Percentiles rank a stretch among this genome's conserved stretches.
Evolutionary conservation across 2,113 vertebrate species (phyloP).

Genomic region (Puffinus mauretanicus): DNA sequence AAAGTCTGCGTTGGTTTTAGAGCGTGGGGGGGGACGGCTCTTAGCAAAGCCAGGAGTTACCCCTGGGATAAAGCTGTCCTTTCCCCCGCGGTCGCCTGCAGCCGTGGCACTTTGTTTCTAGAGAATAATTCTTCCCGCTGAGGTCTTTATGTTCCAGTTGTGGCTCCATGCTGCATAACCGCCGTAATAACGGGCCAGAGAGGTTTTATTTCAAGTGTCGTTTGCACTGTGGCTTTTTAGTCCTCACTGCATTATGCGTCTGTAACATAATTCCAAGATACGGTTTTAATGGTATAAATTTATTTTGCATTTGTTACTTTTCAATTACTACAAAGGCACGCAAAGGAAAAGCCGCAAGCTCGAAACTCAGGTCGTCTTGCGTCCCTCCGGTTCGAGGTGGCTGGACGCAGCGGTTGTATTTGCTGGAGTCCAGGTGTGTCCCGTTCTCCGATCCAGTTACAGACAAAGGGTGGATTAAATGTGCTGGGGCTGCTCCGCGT

Average conservation of each 20-base stretch:
- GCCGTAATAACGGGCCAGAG: rapidly evolving
- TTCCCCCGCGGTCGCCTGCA: neutral
- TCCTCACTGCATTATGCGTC: rapidly evolving
- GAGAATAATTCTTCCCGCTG: neutral
- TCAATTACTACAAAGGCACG: rapidly evolving
- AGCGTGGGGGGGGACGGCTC: rapidly evolving
- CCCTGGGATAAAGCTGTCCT: neutral
- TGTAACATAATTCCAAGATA: rapidly evolving
- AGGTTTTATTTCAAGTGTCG: neutral
- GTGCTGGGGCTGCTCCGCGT: neutral
- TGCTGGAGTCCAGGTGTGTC: neutral
- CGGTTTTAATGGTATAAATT: neutral
- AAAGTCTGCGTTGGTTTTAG: neutral
- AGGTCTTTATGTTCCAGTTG: neutral
- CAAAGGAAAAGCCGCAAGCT: neutral
- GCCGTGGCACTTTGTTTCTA: neutral
- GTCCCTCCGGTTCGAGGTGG: rapidly evolving
- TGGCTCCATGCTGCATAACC: neutral
- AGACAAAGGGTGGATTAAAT: neutral
- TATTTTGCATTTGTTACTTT: neutral
- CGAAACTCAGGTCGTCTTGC: rapidly evolving
- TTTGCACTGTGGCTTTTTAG: neutral
- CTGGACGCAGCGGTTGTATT: neutral
- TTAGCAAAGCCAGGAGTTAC: neutral
- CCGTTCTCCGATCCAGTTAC: neutral